Evolutionary conservation across 2,888 invertebrate genomes (phyloP).

Genomic region (Platerodrilus igneus): DNA sequence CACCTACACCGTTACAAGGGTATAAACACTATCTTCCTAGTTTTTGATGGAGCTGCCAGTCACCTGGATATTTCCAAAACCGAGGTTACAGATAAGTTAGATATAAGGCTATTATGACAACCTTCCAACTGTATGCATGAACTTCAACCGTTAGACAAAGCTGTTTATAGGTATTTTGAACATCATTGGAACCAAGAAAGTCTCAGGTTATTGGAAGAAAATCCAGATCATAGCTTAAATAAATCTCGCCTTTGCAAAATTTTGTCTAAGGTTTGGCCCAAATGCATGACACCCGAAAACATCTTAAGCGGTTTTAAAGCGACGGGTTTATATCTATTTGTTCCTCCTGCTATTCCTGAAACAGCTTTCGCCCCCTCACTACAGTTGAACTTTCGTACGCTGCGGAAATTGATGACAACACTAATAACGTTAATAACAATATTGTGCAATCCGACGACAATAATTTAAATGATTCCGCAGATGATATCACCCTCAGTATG

Average conservation of each 20-base stretch:
- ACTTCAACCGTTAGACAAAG: slow-evolving; percentile 24
- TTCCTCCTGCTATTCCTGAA: too few species aligned
- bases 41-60: slow-evolving; percentile 28
- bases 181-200: slow-evolving; percentile 26
- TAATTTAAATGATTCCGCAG: too few species aligned
- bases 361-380: too few species aligned
- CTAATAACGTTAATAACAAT: too few species aligned
- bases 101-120: slow-evolving; percentile 26
- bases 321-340: slow-evolving; percentile 33
- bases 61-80: too few species aligned
- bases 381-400: too few species aligned
- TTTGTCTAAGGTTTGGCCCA: slow-evolving; percentile 30
- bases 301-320: slow-evolving; percentile 31
- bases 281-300: slow-evolving; percentile 30
- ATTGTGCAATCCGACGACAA: too few species aligned
- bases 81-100: slow-evolving; percentile 21
- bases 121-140: too few species aligned
- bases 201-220: slow-evolving; percentile 14
- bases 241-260: slow-evolving; percentile 25
- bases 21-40: slow-evolving; percentile 19
- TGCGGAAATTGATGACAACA: too few species aligned
- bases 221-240: slow-evolving; percentile 20
- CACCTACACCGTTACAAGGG: slow-evolving; percentile 25
- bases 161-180: slow-evolving; percentile 24
- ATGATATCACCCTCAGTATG: too few species aligned